A percentile compares a stretch with the other conserved stretches of the same genome.
Evolutionary conservation across 2,888 invertebrate species (phyloP).

Genomic region (Xanthorhoe spadicearia): DNA sequence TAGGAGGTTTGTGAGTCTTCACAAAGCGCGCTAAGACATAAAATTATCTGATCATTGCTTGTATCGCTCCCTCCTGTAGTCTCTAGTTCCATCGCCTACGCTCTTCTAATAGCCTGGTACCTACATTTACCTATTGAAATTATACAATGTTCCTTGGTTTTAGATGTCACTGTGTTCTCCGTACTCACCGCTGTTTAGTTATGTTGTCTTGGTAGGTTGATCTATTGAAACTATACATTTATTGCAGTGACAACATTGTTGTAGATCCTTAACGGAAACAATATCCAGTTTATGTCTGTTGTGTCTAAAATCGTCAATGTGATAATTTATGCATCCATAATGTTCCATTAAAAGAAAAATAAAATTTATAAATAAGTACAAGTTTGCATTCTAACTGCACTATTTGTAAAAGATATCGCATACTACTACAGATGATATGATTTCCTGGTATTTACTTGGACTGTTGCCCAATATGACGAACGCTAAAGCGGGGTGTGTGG

Average conservation of each 20-base stretch:
- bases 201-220: slow-evolving; percentile 4
- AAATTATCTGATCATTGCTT: too few species aligned
- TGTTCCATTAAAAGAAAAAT: neutral
- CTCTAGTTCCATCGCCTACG: neutral
- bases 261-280: too few species aligned
- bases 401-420: slow-evolving; percentile 2
- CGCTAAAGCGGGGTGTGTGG: neutral
- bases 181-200: neutral
- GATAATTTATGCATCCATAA: neutral
- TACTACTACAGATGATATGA: slow-evolving; percentile 19
- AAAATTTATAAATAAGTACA: too few species aligned
- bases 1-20: too few species aligned
- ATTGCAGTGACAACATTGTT: too few species aligned
- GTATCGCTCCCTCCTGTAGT: too few species aligned
- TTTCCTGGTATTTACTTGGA: slow-evolving; percentile 29
- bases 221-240: neutral
- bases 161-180: neutral
- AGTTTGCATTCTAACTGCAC: neutral
- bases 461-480: slow-evolving; percentile 8
- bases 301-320: too few species aligned
- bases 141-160: neutral
- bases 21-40: too few species aligned
- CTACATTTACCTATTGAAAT: neutral
- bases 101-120: slow-evolving; percentile 2
- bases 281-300: too few species aligned